These are phyloP conservation scores for Gari tellinella DNA, from an alignment of 2,888 invertebrate genomes.

Conservation along the genomic window DNA sequence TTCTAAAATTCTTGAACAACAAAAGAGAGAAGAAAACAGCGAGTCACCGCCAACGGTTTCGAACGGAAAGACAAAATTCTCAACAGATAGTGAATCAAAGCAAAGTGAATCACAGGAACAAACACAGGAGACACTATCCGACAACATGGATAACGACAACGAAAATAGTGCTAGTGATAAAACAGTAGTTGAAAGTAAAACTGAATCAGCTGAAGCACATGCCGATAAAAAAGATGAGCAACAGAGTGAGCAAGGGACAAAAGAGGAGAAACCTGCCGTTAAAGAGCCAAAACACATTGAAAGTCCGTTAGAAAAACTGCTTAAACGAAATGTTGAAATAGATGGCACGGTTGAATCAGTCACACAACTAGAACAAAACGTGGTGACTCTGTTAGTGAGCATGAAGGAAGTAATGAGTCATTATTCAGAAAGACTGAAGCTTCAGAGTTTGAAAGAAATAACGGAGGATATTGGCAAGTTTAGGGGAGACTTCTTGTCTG, in stretches of 20 bases:
- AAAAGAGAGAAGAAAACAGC: background rate
- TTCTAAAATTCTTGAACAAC: background rate
- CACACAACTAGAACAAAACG: constrained; percentile 45
- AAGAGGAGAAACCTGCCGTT: too few species aligned
- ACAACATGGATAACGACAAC: background rate
- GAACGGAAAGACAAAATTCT: background rate
- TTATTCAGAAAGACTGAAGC: constrained; percentile 52
- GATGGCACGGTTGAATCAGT: constrained; percentile 57
- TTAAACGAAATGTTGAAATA: constrained; percentile 58
- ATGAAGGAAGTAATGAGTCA: constrained; percentile 60
- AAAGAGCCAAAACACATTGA: background rate
- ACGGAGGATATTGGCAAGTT: constrained; percentile 64
- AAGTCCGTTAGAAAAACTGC: constrained; percentile 44
- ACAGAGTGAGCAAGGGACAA: background rate
- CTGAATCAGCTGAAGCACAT: background rate
- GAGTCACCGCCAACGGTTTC: background rate
- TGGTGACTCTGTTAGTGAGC: constrained; percentile 51
- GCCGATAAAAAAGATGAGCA: background rate
- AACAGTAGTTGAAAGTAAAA: background rate
- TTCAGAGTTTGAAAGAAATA: constrained; percentile 62
- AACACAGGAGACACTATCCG: too few species aligned
- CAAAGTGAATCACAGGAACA: background rate
- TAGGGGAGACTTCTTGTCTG: constrained; percentile 61
- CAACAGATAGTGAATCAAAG: background rate
- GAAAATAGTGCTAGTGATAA: background rate